phyloP scores from a whole-genome alignment of 92 coral and sea anemone genomes.

The Porites evermanni region DNA sequence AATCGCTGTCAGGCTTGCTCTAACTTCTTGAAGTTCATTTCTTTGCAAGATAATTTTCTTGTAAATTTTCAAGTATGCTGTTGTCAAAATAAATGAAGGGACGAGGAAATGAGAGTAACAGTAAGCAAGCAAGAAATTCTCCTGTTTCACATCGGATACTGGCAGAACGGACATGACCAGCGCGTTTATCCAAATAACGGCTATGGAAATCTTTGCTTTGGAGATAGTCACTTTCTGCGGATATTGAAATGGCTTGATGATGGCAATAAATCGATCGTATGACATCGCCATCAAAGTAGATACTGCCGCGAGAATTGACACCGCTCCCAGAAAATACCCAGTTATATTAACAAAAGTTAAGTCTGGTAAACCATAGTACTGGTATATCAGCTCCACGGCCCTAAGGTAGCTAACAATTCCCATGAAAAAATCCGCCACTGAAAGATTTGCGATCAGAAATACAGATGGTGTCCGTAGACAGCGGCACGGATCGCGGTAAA shows the following conservation, averaged over 20 bases:
- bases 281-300: constrained; percentile 47
- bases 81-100: constrained; percentile 36
- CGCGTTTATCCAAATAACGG: constrained; percentile 33
- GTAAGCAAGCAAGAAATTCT: constrained; percentile 34
- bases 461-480: constrained; percentile 34
- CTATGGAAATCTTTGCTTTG: constrained; percentile 9
- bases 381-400: constrained; percentile 24
- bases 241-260: constrained; percentile 31
- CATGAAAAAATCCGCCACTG: constrained; percentile 46
- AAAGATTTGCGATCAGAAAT: constrained; percentile 35
- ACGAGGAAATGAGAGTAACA: constrained; percentile 40
- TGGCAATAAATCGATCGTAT: constrained; percentile 35
- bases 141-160: constrained; percentile 16
- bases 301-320: constrained; percentile 40
- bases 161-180: constrained; percentile 38
- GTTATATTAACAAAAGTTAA: not conserved
- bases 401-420: constrained; percentile 36
- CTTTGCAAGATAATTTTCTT: constrained; percentile 8
- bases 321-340: constrained; percentile 32
- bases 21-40: constrained; percentile 28
- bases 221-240: constrained; percentile 13
- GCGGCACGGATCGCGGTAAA: constrained; percentile 38
- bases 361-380: constrained; percentile 11
- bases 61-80: constrained; percentile 30
- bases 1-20: constrained; percentile 32